Conservation (phyloP, 2,888 invertebrate species). For the Mesorhabditis spiculigera region DNA sequence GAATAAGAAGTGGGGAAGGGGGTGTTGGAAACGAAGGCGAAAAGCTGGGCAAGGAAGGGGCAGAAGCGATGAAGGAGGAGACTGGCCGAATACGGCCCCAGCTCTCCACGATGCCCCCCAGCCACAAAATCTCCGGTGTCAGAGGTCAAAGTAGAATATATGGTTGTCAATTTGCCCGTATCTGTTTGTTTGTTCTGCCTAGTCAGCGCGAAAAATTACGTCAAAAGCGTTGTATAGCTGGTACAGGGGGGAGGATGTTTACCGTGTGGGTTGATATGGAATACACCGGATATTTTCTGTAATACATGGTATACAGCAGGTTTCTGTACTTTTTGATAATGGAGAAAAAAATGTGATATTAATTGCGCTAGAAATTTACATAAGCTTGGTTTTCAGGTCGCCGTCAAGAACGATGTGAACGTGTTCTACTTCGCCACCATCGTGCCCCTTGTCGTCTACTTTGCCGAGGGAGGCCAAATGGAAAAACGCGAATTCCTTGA, state of each 20-base stretch:
- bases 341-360: background rate
- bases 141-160: constrained; percentile 2
- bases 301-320: no score
- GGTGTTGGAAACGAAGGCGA: background rate
- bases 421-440: constrained; percentile 94
- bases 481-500: constrained; percentile 94
- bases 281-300: no score
- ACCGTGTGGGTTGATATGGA: no score
- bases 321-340: background rate
- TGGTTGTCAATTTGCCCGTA: background rate
- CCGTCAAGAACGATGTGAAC: constrained; percentile 96
- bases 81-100: background rate
- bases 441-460: constrained; percentile 85
- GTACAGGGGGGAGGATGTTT: no score
- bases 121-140: background rate
- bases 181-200: background rate
- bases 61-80: background rate
- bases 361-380: background rate
- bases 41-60: background rate
- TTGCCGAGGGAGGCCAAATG: constrained; percentile 91
- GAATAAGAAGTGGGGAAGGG: background rate
- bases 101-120: background rate
- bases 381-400: constrained; percentile 69
- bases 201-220: background rate
- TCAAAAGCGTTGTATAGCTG: no score